Evolutionary conservation across 2,797 vertebrate species (phyloP), one percentile per base, ranked within the genome.

Genomic region (Malurus leucopterus): DNA sequence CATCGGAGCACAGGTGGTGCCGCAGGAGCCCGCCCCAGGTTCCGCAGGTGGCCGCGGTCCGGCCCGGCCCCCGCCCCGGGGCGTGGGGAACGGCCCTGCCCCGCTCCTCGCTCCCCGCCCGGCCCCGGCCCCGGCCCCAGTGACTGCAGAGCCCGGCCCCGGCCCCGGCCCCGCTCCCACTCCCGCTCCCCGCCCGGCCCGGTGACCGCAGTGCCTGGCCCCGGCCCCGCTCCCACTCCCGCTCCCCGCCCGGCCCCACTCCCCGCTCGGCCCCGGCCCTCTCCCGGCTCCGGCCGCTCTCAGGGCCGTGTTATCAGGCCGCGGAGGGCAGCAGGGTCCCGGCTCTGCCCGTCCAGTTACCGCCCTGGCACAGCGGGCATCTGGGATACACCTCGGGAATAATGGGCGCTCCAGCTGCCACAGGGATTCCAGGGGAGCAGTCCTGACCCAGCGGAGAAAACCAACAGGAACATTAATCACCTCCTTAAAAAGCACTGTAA

Each of bases 1-100:
- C 97, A 98, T 97, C 69, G 64, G 27, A 34, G 22, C 7, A 9
- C 41, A 6, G 36, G 20, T 10, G 26, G 20, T 10, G 26, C 27
- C 21, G 27, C 50, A 20, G 50, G 50, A 26, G 18, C 41, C 13
- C 13, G 21, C 74, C 8, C 41, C 40, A 1, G 22, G 41, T 17
- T 34, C 69, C 53, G 43, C 84, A 11, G 55, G 6, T 67, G 73
- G 5, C 70, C 51, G 18, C 36, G 34, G 47, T 21, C 73, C 77
- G 64, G 38, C 58, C 63, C 18, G 43, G 36, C 36, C 36, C 17
- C 79, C n/a, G 63, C 72, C 70, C 76, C 57, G 59, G 40, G 89
- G 71, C 63, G 78, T 30, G 69, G 63, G 55, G 62, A 53, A 23
- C 63, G 34, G 75, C 69, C 46, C 30, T 11, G 79, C 65, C 59